Percentiles rank a stretch among this genome's conserved stretches.
phyloP scores from a whole-genome alignment of 1,140 invertebrate species.

The Hyposmocoma kahamanoa region DNA sequence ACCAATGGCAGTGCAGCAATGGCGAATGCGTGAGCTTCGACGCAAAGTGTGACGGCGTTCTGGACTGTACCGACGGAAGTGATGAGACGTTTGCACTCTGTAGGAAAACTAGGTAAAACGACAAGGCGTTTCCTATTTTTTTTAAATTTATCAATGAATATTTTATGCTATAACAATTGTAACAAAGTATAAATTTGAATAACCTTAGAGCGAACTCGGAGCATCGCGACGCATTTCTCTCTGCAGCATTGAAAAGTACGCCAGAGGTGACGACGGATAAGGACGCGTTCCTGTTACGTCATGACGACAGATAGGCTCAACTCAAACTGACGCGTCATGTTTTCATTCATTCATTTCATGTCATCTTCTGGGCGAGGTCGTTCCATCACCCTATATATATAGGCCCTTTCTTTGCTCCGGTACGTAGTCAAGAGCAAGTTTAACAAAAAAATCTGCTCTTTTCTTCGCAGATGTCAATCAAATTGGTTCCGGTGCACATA shows the following conservation, averaged over 20 bases:
- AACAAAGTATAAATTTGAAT: too few species aligned
- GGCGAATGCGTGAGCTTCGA: slow-evolving; percentile 76
- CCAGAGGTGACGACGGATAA: background rate
- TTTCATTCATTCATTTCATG: background rate
- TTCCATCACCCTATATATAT: background rate
- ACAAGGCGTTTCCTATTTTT: background rate
- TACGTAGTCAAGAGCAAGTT: background rate
- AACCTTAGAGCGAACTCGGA: too few species aligned
- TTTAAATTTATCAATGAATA: background rate
- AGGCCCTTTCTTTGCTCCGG: background rate
- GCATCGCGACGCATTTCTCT: background rate
- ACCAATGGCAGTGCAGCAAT: slow-evolving; percentile 72
- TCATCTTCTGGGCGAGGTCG: background rate
- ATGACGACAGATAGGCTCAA: background rate
- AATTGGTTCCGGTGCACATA: slow-evolving; percentile 71
- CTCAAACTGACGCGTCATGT: background rate
- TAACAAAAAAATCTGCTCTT: background rate
- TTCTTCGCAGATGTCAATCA: slow-evolving; percentile 52
- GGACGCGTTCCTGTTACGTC: background rate
- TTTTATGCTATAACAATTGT: background rate
- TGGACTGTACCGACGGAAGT: slow-evolving; percentile 73
- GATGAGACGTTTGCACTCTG: slow-evolving; percentile 77
- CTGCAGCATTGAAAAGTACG: background rate
- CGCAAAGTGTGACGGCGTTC: slow-evolving; percentile 72
- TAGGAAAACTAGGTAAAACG: slow-evolving; percentile 32